A percentile compares a stretch with the other conserved stretches of the same genome.
Conservation (phyloP, 2,113 vertebrate genomes). For the Falco punctatus region DNA sequence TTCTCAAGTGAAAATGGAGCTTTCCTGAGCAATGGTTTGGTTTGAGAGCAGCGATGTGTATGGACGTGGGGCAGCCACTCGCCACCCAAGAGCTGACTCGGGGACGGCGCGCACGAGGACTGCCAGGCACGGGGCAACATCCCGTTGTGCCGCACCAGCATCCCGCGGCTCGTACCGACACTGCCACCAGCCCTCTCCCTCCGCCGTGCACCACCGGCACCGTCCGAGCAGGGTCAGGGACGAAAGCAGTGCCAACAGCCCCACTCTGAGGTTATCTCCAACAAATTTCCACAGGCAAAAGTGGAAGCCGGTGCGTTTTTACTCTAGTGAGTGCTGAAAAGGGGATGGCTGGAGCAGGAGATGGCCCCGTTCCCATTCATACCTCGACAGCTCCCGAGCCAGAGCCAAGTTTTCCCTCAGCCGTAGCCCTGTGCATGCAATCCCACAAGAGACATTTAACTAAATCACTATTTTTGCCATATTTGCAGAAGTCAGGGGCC, state of each 20-base stretch:
- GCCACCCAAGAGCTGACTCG: background rate
- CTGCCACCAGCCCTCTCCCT: background rate
- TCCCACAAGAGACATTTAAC: background rate
- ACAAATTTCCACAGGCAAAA: background rate
- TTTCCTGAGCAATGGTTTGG: background rate
- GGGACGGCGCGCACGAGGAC: fast-evolving
- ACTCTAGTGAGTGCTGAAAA: background rate
- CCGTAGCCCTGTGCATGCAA: background rate
- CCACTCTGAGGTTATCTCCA: background rate
- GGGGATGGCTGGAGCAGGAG: background rate
- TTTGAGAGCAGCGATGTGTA: slow-evolving; percentile 34
- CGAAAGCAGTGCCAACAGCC: background rate
- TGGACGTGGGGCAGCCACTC: background rate
- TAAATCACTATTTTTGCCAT: background rate
- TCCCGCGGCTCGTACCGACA: background rate
- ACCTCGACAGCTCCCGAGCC: background rate
- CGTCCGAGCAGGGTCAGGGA: background rate
- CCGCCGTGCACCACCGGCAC: background rate
- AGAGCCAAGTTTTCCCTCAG: background rate
- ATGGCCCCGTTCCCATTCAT: background rate
- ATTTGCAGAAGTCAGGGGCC: background rate
- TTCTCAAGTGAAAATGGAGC: slow-evolving; percentile 34
- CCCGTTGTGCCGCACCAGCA: background rate
- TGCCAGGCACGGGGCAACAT: background rate
- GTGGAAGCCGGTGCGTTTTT: background rate